phyloP scores from a whole-genome alignment of 2,797 vertebrate species.

The Cuniculus paca region DNA sequence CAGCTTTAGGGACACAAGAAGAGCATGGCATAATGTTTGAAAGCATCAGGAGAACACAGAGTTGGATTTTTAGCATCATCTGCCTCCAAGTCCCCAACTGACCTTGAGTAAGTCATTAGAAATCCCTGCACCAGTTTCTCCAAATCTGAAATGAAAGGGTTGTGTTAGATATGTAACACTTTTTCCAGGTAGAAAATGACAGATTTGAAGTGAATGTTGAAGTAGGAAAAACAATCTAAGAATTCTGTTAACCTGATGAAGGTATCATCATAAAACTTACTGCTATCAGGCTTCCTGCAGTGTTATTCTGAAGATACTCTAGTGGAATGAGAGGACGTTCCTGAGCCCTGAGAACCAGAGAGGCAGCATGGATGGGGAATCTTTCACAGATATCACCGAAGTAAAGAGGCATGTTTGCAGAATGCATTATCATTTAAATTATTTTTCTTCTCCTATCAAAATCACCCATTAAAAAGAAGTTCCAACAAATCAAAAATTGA shows the following conservation, averaged over 20 bases:
- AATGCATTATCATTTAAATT: slow-evolving; percentile 72
- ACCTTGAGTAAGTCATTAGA: neutral
- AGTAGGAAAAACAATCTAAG: slow-evolving; percentile 12
- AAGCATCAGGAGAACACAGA: accelerated
- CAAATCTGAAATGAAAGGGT: neutral
- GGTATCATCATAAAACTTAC: neutral
- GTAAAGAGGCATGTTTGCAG: neutral
- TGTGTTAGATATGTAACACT: neutral
- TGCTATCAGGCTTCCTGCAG: neutral
- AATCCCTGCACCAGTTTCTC: neutral
- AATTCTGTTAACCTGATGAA: neutral
- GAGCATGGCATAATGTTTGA: neutral
- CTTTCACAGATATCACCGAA: neutral
- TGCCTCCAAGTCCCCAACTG: neutral
- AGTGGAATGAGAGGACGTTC: neutral
- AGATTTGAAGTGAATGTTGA: neutral
- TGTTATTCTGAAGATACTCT: neutral
- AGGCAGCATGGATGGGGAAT: neutral
- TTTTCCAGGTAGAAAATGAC: neutral
- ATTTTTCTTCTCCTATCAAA: slow-evolving; percentile 52
- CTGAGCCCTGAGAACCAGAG: neutral
- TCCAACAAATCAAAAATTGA: slow-evolving; percentile 32
- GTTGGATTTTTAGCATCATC: neutral
- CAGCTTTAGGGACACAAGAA: neutral
- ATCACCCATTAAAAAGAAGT: slow-evolving; percentile 27